phyloP scores from a whole-genome alignment of 2,113 vertebrate genomes.

The Dicerorhinus sumatrensis region DNA sequence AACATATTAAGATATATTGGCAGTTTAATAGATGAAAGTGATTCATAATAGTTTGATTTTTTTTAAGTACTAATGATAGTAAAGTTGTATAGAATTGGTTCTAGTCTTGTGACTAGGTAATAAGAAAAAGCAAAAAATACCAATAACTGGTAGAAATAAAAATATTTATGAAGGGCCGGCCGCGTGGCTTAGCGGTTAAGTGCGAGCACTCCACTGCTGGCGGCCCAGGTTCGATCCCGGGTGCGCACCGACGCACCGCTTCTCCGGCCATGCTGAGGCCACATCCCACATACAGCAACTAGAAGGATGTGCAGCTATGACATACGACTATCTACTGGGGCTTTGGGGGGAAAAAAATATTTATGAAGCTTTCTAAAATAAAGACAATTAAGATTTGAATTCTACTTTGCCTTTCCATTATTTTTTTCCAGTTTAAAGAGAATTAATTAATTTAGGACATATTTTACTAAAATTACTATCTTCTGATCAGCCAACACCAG shows the following conservation, averaged over 20 bases:
- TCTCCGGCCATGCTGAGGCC: too few relatives aligned
- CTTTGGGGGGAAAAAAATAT: neutral
- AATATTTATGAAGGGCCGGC: neutral
- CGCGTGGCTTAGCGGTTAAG: too few relatives aligned
- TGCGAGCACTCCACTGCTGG: too few relatives aligned
- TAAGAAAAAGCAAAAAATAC: constrained; percentile 18
- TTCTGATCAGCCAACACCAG: neutral
- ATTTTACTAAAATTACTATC: neutral
- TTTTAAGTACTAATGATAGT: neutral
- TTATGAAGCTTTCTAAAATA: neutral
- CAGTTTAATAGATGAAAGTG: neutral
- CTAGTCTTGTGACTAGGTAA: neutral
- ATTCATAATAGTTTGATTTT: neutral
- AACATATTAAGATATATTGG: neutral
- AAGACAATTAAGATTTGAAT: neutral
- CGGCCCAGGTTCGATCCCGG: too few relatives aligned
- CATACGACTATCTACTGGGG: too few relatives aligned
- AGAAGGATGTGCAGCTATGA: too few relatives aligned
- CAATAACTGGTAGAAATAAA: neutral
- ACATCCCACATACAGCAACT: too few relatives aligned
- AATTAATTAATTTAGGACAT: neutral
- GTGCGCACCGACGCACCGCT: too few relatives aligned
- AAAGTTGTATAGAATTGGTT: neutral
- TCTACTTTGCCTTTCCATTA: neutral
- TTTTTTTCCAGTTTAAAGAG: neutral